Evolutionary conservation across 1,140 invertebrate genomes (phyloP).

Genomic region (Habropoda laboriosa): DNA sequence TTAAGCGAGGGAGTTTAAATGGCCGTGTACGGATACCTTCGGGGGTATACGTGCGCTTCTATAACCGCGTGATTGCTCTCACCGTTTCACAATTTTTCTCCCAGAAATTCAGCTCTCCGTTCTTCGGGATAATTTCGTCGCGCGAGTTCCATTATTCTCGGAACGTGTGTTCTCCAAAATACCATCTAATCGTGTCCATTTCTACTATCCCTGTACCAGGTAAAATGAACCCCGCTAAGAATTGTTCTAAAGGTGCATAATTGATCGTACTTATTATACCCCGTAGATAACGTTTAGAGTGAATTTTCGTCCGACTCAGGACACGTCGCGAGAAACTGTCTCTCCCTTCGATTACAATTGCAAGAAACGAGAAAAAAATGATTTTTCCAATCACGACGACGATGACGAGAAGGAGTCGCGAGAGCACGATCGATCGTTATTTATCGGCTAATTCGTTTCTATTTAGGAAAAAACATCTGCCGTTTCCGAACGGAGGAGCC

Average conservation of each 20-base stretch:
- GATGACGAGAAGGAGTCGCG: conserved; percentile 7
- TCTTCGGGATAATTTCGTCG: neutral
- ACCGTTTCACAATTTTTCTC: neutral
- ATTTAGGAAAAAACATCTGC: conserved; percentile 69
- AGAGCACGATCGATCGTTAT: conserved; percentile 56
- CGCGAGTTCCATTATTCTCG: neutral
- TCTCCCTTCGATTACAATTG: neutral
- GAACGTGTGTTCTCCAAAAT: neutral
- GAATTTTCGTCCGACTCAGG: too few species aligned
- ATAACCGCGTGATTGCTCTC: neutral
- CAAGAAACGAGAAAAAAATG: neutral
- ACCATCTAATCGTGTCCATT: too few species aligned
- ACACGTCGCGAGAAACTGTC: neutral
- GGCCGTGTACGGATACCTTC: conserved; percentile 22
- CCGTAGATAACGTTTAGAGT: too few species aligned
- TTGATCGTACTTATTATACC: too few species aligned
- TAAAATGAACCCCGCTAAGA: too few species aligned
- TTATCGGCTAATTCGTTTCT: conserved; percentile 65
- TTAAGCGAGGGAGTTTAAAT: conserved; percentile 45
- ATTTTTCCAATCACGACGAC: too few species aligned
- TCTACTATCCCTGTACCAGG: too few species aligned
- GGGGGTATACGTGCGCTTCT: conserved; percentile 7
- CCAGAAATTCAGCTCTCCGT: neutral
- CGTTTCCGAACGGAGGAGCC: conserved; percentile 37
- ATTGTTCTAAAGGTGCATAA: neutral